Conservation (phyloP, 2,888 invertebrate genomes). For the Xanthia icteritia region DNA sequence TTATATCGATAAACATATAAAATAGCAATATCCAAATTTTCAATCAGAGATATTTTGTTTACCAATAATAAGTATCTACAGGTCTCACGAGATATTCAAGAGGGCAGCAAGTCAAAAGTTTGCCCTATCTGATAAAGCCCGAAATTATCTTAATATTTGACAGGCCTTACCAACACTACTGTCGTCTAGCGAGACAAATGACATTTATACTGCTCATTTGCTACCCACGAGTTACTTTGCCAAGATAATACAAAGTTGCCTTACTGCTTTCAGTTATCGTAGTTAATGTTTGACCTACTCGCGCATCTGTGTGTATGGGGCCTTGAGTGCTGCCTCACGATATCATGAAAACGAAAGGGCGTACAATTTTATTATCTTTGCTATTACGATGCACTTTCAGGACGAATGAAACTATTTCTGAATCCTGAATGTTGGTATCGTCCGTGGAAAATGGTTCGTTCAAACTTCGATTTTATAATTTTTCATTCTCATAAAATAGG, state of each 20-base stretch:
- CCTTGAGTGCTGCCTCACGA: conserved; percentile 54
- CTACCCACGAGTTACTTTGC: conserved; percentile 57
- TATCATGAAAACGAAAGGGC: conserved; percentile 53
- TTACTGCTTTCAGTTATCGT: conserved; percentile 67
- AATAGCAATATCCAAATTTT: neutral
- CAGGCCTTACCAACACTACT: conserved; percentile 24
- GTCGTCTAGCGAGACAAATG: conserved; percentile 42
- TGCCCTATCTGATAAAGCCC: neutral
- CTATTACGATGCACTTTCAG: conserved; percentile 10
- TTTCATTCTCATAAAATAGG: neutral
- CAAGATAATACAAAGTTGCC: conserved; percentile 71
- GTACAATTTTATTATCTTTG: conserved; percentile 21
- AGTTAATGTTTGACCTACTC: conserved; percentile 77
- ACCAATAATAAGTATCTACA: neutral
- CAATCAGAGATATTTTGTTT: neutral
- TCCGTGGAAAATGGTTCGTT: neutral
- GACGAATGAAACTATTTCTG: neutral
- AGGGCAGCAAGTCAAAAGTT: conserved; percentile 7
- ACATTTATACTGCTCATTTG: conserved; percentile 52
- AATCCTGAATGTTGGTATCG: neutral
- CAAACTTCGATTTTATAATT: neutral
- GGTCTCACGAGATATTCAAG: neutral
- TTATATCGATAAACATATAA: neutral
- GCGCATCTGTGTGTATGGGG: conserved; percentile 47
- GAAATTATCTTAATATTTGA: conserved; percentile 38